These are phyloP conservation scores for Zenarchopterus dispar DNA, from an alignment of 2,797 vertebrate genomes.

Conservation along the genomic window DNA sequence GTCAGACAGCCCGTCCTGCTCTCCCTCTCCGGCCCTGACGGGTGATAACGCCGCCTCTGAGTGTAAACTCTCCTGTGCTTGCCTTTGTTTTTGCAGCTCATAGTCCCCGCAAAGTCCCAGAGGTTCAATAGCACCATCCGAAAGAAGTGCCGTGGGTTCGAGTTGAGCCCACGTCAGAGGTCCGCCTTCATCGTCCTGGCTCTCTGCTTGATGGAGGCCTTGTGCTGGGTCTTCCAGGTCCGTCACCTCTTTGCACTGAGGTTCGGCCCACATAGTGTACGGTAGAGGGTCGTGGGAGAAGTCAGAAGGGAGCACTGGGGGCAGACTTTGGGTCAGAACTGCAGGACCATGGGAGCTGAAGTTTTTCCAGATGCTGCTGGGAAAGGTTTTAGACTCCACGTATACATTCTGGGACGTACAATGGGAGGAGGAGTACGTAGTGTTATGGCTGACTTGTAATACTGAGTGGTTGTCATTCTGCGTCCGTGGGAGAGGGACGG, in stretches of 20 bases:
- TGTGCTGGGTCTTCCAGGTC: conserved; percentile 71
- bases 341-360: conserved; percentile 77
- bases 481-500: conserved; percentile 25
- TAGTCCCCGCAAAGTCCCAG: conserved; percentile 67
- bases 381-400: conserved; percentile 68
- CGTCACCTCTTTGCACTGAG: conserved; percentile 79
- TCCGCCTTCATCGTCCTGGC: conserved; percentile 60
- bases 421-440: conserved; percentile 43
- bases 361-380: conserved; percentile 81
- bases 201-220: conserved; percentile 50
- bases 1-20: conserved; percentile 59
- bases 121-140: conserved; percentile 62
- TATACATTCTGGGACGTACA: conserved; percentile 53
- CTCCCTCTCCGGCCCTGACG: conserved; percentile 22
- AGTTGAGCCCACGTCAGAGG: conserved; percentile 81
- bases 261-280: conserved; percentile 83
- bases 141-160: conserved; percentile 73
- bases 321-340: conserved; percentile 80
- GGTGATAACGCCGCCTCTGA: conserved; percentile 32
- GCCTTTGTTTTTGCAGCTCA: conserved; percentile 60
- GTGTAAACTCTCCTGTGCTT: conserved; percentile 36
- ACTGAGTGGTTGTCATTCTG: conserved; percentile 52
- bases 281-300: conserved; percentile 75
- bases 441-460: conserved; percentile 43
- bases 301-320: conserved; percentile 73